Percentiles rank a stretch among this genome's conserved stretches.
phyloP scores from a whole-genome alignment of 2,797 vertebrate species.

The Melanotaenia parkinsoni region DNA sequence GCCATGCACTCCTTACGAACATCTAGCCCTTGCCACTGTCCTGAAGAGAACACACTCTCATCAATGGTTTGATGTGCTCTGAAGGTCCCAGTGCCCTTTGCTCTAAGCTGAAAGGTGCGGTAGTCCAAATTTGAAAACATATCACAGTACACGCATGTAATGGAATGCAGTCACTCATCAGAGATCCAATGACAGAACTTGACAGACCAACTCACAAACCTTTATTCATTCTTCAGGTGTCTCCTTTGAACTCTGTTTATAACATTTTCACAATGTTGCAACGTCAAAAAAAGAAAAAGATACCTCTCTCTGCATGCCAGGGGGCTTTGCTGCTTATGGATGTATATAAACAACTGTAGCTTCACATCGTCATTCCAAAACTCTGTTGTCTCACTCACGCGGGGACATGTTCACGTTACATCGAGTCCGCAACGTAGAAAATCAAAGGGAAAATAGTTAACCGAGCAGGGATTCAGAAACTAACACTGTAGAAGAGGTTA shows the following conservation, averaged over 20 bases:
- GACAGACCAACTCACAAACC: slow-evolving; percentile 52
- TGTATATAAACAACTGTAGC: slow-evolving; percentile 79
- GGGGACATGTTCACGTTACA: slow-evolving; percentile 63
- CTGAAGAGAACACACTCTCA: slow-evolving; percentile 82
- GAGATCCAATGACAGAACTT: slow-evolving; percentile 53
- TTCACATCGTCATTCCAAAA: slow-evolving; percentile 77
- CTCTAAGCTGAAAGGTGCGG: slow-evolving; percentile 56
- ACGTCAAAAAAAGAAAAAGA: slow-evolving; percentile 69
- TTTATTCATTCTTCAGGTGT: slow-evolving; percentile 74
- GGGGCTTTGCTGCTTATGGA: slow-evolving; percentile 81
- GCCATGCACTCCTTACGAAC: slow-evolving; percentile 89
- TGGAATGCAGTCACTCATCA: slow-evolving; percentile 78
- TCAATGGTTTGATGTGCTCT: slow-evolving; percentile 80
- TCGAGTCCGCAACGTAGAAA: slow-evolving; percentile 57
- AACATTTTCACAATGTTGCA: slow-evolving; percentile 81
- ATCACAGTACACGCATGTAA: slow-evolving; percentile 82
- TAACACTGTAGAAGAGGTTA: slow-evolving; percentile 76
- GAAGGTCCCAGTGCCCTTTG: slow-evolving; percentile 42
- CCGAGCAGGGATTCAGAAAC: slow-evolving; percentile 72
- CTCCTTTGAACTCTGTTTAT: slow-evolving; percentile 69
- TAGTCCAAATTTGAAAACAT: slow-evolving; percentile 71
- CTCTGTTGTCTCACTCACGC: slow-evolving; percentile 62
- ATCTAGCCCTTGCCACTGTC: slow-evolving; percentile 77
- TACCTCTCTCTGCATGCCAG: slow-evolving; percentile 85
- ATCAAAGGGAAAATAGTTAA: slow-evolving; percentile 62